A percentile compares a stretch with the other conserved stretches of the same genome.
Evolutionary conservation across 2,797 vertebrate genomes (phyloP).

Genomic region (Staurois parvus): DNA sequence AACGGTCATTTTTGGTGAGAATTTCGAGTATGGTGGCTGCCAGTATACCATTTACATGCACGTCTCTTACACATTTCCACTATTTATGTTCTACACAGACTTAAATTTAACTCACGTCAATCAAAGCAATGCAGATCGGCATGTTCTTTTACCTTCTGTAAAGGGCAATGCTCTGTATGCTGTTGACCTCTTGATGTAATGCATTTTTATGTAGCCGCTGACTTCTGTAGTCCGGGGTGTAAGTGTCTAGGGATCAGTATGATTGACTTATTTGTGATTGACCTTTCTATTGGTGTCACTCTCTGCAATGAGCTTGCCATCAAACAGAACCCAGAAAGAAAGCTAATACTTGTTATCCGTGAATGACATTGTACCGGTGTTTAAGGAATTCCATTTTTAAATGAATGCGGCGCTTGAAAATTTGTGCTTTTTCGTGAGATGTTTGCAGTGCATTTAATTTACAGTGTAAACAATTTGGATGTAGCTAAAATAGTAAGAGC

Average conservation of each 20-base stretch:
- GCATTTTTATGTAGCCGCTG: slow-evolving; percentile 56
- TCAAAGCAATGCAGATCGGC: slow-evolving; percentile 56
- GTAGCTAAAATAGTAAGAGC: not conserved
- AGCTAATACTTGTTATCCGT: slow-evolving; percentile 30
- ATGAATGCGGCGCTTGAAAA: not conserved
- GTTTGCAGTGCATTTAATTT: not conserved
- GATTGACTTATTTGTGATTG: slow-evolving; percentile 62
- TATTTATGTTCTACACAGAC: slow-evolving; percentile 38
- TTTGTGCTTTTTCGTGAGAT: not conserved
- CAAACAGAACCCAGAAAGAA: slow-evolving; percentile 5
- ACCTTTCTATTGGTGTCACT: slow-evolving; percentile 59
- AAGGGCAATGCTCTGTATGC: slow-evolving; percentile 51
- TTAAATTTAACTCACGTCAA: slow-evolving; percentile 46
- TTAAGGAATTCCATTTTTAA: slow-evolving; percentile 25
- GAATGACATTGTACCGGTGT: slow-evolving; percentile 39
- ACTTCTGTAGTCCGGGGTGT: slow-evolving; percentile 50
- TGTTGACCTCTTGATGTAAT: slow-evolving; percentile 54
- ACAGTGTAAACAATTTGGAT: slow-evolving; percentile 1
- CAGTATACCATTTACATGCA: slow-evolving; percentile 10
- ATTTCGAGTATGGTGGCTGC: not conserved
- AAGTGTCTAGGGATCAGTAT: slow-evolving; percentile 54
- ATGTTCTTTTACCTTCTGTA: slow-evolving; percentile 49
- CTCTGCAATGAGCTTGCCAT: slow-evolving; percentile 41
- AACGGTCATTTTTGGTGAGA: not conserved
- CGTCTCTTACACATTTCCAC: slow-evolving; percentile 38